Evolutionary conservation across 92 coral and sea anemone genomes (phyloP).

Genomic region (Phenganax subtilis): DNA sequence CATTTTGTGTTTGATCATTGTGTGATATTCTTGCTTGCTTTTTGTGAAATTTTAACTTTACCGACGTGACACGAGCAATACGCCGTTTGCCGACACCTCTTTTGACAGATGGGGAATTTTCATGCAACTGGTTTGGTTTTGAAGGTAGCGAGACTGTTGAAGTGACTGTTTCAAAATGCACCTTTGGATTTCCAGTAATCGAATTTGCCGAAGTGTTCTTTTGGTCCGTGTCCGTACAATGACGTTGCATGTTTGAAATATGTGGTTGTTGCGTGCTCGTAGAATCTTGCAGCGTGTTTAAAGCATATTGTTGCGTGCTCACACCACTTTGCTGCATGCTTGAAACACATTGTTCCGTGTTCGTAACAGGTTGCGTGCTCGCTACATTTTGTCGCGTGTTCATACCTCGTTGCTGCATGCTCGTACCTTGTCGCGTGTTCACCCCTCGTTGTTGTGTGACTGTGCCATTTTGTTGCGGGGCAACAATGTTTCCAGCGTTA

Average conservation of each 20-base stretch:
- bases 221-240: neutral
- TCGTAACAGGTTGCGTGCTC: no score
- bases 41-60: slow-evolving; percentile 1
- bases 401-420: no score
- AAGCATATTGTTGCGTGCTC: no score
- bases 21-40: slow-evolving; percentile 10
- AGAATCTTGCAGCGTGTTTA: no score
- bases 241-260: neutral
- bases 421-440: neutral
- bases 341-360: no score
- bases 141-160: neutral
- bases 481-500: neutral
- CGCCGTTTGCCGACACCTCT: neutral
- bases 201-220: neutral
- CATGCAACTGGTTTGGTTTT: neutral
- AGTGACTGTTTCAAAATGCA: neutral
- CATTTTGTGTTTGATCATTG: neutral
- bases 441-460: neutral
- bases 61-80: neutral
- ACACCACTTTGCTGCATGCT: no score
- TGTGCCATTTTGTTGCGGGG: neutral
- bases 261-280: neutral
- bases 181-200: neutral
- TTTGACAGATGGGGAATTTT: neutral
- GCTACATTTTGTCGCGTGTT: no score